Base-by-base conservation (phyloP, 2,113 vertebrate genomes). In the Astatotilapia flaviijosephi region DNA sequence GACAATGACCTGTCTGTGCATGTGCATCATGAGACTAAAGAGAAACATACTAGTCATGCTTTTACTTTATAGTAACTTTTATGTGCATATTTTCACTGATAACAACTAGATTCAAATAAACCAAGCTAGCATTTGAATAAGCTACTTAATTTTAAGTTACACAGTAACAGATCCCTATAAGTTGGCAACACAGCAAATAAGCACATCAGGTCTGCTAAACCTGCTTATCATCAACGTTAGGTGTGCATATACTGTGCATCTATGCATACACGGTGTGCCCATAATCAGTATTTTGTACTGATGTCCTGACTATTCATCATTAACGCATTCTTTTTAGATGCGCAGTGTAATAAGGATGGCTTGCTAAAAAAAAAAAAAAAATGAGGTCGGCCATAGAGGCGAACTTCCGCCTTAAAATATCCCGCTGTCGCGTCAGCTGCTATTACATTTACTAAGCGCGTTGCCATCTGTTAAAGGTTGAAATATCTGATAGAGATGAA, bases 361-460 rank as follows among this genome's bases (percentile, higher is more conserved):
- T 77, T 77, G 45, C 26, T 9, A 81, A 40, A 56, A 9, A 9
- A 6, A 56, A 9, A 9, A 6, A 58, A 11, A 1, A 51, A 79
- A 68, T 6, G 31, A 37, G 31, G 12, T 51, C 31, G 45, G 1
- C 23, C 53, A 86, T 84, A 6, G 31, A 89, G 54, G 56, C 35
- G 13, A n/a, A 56, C 23, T 60, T 28, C 13, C n/a, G 47, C 47
- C 53, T 28, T 84, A 77, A 84, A 79, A 90, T 23, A 31, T 5
- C 79, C 80, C 37, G 62, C 45, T 86, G 73, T 75, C 79, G 73
- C 49, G 85, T 26, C 90, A 91, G 90, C 90, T 87, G 85, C 9
- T 70, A 13, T 28, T 83, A 82, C 19, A 75, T 90, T 85, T 68
- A 31, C 35, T 11, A 65, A 65, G 35, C 84, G 93, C 23, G 33